These are phyloP conservation scores for Cremastinae sp. DNA, from an alignment of 2,888 invertebrate genomes.

Conservation along the genomic window DNA sequence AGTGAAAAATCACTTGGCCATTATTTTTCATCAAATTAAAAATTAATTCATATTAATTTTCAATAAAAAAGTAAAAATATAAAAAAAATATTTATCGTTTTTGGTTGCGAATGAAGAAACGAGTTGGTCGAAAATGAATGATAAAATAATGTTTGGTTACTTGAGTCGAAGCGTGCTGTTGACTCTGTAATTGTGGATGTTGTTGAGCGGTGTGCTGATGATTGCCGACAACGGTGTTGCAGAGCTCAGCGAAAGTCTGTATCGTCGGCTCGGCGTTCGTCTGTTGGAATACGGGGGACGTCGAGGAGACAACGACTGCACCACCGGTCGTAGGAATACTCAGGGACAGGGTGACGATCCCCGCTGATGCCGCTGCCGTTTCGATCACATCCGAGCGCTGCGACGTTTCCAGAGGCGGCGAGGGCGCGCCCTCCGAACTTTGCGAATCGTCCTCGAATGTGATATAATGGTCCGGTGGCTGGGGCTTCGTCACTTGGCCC, in stretches of 20 bases:
- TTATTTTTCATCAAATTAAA: too few relatives aligned
- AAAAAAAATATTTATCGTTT: too few relatives aligned
- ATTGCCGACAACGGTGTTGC: conserved; percentile 81
- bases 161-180: conserved; percentile 74
- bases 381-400: conserved; percentile 83
- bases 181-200: conserved; percentile 48
- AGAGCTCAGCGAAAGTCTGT: conserved; percentile 82
- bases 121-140: not conserved
- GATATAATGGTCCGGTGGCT: conserved; percentile 92
- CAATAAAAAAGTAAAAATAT: too few relatives aligned
- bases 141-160: conserved; percentile 61
- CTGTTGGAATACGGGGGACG: conserved; percentile 80
- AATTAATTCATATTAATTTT: too few relatives aligned
- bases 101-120: too few relatives aligned
- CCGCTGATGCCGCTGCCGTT: conserved; percentile 84
- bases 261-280: conserved; percentile 71
- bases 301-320: conserved; percentile 81
- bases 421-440: conserved; percentile 86
- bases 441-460: conserved; percentile 95
- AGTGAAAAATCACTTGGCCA: too few relatives aligned
- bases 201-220: conserved; percentile 67
- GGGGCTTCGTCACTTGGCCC: conserved; percentile 91
- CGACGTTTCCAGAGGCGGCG: conserved; percentile 77
- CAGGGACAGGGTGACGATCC: conserved; percentile 86
- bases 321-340: conserved; percentile 83